These are phyloP conservation scores for Melieria crassipennis DNA, from an alignment of 2,888 invertebrate species.

Conservation along the genomic window DNA sequence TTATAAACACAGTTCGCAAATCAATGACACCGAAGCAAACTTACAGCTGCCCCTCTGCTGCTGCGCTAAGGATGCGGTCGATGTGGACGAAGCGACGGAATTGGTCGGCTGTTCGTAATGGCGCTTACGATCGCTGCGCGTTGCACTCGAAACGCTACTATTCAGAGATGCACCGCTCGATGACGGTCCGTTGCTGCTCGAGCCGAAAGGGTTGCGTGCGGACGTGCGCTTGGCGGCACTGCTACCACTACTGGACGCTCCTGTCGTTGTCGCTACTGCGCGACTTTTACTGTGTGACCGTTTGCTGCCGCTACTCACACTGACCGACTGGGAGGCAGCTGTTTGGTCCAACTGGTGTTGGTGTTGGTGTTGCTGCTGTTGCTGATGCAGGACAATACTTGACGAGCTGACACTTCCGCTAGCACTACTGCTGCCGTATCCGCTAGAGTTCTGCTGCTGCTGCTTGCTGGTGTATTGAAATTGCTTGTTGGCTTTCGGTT, in stretches of 20 bases:
- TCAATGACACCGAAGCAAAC: neutral
- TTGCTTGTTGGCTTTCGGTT: conserved; percentile 38
- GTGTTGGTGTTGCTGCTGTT: conserved; percentile 39
- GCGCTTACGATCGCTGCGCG: conserved; percentile 52
- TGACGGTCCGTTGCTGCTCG: conserved; percentile 34
- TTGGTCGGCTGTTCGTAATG: conserved; percentile 39
- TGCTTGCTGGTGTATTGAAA: conserved; percentile 33
- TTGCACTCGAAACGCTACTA: conserved; percentile 11
- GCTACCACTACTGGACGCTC: neutral
- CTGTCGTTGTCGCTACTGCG: conserved; percentile 29
- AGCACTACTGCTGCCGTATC: conserved; percentile 8
- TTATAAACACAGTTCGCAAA: conserved; percentile 2
- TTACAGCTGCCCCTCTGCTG: conserved; percentile 15
- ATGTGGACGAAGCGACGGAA: too few relatives aligned
- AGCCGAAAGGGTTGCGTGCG: neutral
- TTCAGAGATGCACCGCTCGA: conserved; percentile 38
- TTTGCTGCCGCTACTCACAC: conserved; percentile 30
- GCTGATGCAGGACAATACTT: conserved; percentile 9
- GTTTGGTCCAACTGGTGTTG: conserved; percentile 31
- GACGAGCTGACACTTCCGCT: conserved; percentile 13
- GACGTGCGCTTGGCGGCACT: neutral
- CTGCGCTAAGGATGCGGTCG: conserved; percentile 11
- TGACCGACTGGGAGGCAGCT: conserved; percentile 42
- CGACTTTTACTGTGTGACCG: conserved; percentile 40
- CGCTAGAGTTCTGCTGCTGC: conserved; percentile 25